A percentile compares a stretch with the other conserved stretches of the same genome.
Conservation (phyloP, 2,797 vertebrate genomes). For the Lates japonicus region DNA sequence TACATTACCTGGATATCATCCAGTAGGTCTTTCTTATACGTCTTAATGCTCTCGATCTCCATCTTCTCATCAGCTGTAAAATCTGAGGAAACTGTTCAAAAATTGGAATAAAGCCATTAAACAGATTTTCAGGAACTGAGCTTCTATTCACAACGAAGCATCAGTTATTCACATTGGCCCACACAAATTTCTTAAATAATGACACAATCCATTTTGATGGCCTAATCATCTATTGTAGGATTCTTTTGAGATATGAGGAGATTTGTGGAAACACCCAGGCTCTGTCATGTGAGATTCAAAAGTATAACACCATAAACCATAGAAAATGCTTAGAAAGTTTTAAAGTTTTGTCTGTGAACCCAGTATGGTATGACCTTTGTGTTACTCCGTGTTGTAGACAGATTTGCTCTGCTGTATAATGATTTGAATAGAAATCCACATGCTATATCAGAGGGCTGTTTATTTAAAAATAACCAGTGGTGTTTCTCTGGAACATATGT, state of each 20-base stretch:
- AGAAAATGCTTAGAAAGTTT: neutral
- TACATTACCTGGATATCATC: slow-evolving; percentile 83
- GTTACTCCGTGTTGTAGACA: neutral
- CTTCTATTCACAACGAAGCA: neutral
- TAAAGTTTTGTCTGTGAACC: too few relatives aligned
- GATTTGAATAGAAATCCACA: neutral
- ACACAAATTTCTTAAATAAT: neutral
- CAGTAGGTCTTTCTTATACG: slow-evolving; percentile 82
- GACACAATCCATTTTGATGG: too few relatives aligned
- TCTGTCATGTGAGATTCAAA: too few relatives aligned
- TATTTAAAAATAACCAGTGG: neutral
- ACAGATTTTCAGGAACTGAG: neutral
- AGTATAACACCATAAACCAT: too few relatives aligned
- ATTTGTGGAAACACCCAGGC: too few relatives aligned
- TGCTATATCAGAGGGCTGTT: neutral
- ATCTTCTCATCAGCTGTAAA: slow-evolving; percentile 81
- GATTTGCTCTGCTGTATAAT: too few relatives aligned
- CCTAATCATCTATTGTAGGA: too few relatives aligned
- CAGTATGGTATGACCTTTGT: neutral
- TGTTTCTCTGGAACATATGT: neutral
- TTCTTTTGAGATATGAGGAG: neutral
- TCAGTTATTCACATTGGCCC: neutral
- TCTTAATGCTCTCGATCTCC: slow-evolving; percentile 84
- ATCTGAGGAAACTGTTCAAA: slow-evolving; percentile 75
- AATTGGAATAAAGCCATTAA: neutral